Base-by-base conservation (phyloP, 1,140 invertebrate genomes). In the Gonioctena quinquepunctata region DNA sequence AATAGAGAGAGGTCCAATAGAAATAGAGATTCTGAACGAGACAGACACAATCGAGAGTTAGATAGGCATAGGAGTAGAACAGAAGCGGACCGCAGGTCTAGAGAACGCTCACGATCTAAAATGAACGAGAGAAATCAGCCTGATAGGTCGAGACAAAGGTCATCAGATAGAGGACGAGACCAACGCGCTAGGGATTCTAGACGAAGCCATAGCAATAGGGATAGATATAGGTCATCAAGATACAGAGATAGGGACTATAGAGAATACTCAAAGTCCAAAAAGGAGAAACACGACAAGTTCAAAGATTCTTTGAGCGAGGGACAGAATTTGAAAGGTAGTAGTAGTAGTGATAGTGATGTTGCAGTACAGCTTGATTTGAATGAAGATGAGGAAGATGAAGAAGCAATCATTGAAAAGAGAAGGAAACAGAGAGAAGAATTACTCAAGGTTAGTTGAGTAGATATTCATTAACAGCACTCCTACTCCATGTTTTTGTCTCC, bases 351-450 rank as follows among this genome's bases (percentile, higher is more conserved):
- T 18, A 88, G 91, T 66, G 90, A 94, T 68, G 90, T 95, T 57
- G 92, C 94, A 70, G 90, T 93, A 63, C 90, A 91, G 70, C 68
- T 77, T 4, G 70, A 74, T 67, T 57, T 72, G 19, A 67, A 59
- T 23, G 85, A 95, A 52, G 96, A 98, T 70, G 96, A 97, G 71
- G 96, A 97, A 83, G 94, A 97, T 82, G 96, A 97, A 81, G 94
- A 98, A 83, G 90, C 91, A 69, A 95, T 98, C 77, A 98, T 98
- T 83, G 94, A 97, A 81, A 89, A 90, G 79, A 87, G 95, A 75
- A 88, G 96, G 70, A 94, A 94, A 83, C 91, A 96, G 81, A 87
- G 96, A 52, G 95, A 97, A 84, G 94, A 94, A 80, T 85, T 99
- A 1, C 80, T 97, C 28, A 93, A 94, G 86, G 93, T 94, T 86